phyloP scores from a whole-genome alignment of 1,140 invertebrate genomes.

The Tyrophagus putrescentiae region DNA sequence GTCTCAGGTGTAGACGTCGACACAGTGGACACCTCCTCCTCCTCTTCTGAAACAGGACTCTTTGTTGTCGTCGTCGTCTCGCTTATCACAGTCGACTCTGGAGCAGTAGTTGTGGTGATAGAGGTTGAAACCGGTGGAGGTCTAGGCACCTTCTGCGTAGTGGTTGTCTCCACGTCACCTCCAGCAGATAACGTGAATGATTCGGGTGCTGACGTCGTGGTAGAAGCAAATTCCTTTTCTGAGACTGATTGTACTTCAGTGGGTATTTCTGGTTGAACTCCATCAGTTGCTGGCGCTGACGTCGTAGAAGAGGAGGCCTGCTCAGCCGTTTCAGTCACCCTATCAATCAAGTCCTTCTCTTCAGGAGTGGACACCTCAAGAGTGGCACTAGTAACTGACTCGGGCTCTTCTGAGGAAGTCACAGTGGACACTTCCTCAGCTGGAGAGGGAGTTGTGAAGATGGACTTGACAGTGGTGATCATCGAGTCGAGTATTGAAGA shows the following conservation, averaged over 20 bases:
- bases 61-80: too few species aligned
- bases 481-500: not conserved
- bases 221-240: not conserved
- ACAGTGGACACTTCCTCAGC: too few species aligned
- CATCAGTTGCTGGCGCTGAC: too few species aligned
- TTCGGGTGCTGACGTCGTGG: not conserved
- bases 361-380: too few species aligned
- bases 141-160: not conserved
- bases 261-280: too few species aligned
- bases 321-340: not conserved
- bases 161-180: not conserved
- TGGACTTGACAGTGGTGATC: not conserved
- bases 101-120: not conserved
- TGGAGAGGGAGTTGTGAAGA: not conserved
- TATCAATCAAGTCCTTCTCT: not conserved
- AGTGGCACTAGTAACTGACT: slow-evolving; percentile 1
- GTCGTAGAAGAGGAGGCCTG: too few species aligned
- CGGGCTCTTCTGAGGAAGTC: too few species aligned
- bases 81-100: too few species aligned
- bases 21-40: too few species aligned
- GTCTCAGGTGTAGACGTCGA: not conserved
- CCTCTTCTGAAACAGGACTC: too few species aligned
- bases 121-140: not conserved
- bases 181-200: not conserved
- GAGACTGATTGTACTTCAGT: not conserved